Conservation (phyloP, 2,888 invertebrate genomes). For the Caenorhabditis sinica region DNA sequence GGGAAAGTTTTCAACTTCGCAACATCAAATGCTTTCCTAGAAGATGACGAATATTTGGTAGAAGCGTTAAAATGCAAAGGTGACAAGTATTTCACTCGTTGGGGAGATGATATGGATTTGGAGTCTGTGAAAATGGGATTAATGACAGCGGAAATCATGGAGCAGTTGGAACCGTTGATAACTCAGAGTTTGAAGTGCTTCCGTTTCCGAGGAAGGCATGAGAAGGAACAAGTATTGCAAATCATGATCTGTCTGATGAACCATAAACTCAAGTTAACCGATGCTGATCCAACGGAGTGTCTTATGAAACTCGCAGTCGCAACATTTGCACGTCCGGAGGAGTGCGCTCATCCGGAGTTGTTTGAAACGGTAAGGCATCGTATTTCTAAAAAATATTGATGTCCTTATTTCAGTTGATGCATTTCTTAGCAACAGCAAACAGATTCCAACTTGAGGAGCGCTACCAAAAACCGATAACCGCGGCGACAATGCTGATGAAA, state of each 20-base stretch:
- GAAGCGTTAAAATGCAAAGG: conserved; percentile 35
- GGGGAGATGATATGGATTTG: conserved; percentile 45
- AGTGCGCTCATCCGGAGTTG: conserved; percentile 41
- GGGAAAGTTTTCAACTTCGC: conserved; percentile 27
- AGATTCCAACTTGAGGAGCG: conserved; percentile 35
- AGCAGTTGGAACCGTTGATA: conserved; percentile 46
- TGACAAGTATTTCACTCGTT: conserved; percentile 35
- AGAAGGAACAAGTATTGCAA: conserved; percentile 56
- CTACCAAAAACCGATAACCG: conserved; percentile 28
- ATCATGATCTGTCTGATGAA: conserved; percentile 53
- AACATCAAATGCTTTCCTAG: background rate
- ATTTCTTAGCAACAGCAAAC: conserved; percentile 39
- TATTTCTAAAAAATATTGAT: background rate
- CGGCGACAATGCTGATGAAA: conserved; percentile 31
- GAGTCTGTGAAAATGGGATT: conserved; percentile 36
- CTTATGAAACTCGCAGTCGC: conserved; percentile 35
- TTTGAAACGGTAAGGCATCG: conserved; percentile 32
- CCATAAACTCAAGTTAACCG: conserved; percentile 39
- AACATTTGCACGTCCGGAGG: conserved; percentile 25
- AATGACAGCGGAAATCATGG: conserved; percentile 37
- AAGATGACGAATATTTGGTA: conserved; percentile 23
- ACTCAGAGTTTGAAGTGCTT: conserved; percentile 46
- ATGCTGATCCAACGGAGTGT: conserved; percentile 53
- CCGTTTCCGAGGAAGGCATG: conserved; percentile 34
- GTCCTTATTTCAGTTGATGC: conserved; percentile 33